Conservation (phyloP, 2,113 vertebrate genomes). For the Hippocampus zosterae region DNA sequence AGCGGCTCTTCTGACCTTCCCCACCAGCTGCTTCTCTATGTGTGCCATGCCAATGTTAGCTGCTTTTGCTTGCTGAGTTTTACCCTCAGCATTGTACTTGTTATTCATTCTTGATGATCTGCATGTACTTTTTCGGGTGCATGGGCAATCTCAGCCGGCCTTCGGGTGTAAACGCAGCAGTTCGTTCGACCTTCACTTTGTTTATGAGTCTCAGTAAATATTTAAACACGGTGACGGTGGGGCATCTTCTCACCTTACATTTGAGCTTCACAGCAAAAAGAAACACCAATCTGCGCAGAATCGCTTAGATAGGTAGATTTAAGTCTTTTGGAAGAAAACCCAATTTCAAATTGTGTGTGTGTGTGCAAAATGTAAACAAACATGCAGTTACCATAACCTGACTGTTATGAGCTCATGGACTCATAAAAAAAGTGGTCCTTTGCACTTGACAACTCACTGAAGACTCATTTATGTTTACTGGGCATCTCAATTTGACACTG, state of each 20-base stretch:
- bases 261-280: conserved; percentile 24
- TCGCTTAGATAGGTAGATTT: neutral
- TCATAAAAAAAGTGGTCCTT: neutral
- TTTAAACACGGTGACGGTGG: conserved; percentile 53
- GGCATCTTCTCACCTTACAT: conserved; percentile 20
- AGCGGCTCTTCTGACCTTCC: conserved; percentile 66
- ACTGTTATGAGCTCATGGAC: neutral
- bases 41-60: conserved; percentile 27
- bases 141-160: conserved; percentile 47
- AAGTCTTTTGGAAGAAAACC: conserved; percentile 21
- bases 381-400: neutral
- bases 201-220: conserved; percentile 57
- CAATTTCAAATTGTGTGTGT: neutral
- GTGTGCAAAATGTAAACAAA: conserved; percentile 15
- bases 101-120: conserved; percentile 33
- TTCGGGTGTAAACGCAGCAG: conserved; percentile 38
- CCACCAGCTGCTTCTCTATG: conserved; percentile 60
- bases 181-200: conserved; percentile 42
- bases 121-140: conserved; percentile 43
- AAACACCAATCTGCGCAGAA: conserved; percentile 15
- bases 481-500: conserved; percentile 44
- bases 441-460: conserved; percentile 37
- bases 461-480: conserved; percentile 35
- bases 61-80: conserved; percentile 26
- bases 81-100: conserved; percentile 26